Percentiles rank a stretch among this genome's conserved stretches.
Evolutionary conservation across 2,888 invertebrate genomes (phyloP).

Genomic region (Dryomyza anilis): DNA sequence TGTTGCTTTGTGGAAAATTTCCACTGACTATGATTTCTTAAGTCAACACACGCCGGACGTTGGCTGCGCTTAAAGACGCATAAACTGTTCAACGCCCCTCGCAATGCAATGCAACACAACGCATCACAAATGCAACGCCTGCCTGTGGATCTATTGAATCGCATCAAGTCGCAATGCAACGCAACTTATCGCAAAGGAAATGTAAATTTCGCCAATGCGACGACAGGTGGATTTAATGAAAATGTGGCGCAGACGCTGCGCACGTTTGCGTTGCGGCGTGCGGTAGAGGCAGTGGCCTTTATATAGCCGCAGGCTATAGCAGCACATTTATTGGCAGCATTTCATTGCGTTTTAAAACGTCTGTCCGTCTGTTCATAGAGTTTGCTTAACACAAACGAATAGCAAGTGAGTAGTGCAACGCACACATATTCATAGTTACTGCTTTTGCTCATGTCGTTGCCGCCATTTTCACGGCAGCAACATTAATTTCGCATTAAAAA

Average conservation of each 20-base stretch:
- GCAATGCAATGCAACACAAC: background rate
- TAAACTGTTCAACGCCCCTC: too few species aligned
- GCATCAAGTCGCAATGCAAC: background rate
- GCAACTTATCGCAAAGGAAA: conserved; percentile 25
- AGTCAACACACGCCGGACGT: conserved; percentile 5
- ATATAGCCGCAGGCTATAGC: conserved; percentile 8
- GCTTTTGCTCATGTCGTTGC: background rate
- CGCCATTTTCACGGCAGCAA: background rate
- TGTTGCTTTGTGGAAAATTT: background rate
- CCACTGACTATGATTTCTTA: conserved; percentile 7
- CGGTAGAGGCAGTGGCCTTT: conserved; percentile 12
- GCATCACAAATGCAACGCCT: background rate
- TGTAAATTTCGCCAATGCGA: conserved; percentile 22
- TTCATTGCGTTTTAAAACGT: too few species aligned
- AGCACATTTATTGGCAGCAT: too few species aligned
- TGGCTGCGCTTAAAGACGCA: background rate
- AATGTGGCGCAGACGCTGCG: conserved; percentile 10
- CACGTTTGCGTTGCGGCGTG: background rate
- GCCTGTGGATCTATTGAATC: background rate
- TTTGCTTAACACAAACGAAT: too few species aligned
- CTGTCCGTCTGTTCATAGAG: too few species aligned
- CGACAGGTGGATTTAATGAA: conserved; percentile 27
- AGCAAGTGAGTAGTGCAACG: too few species aligned
- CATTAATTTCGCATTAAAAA: conserved; percentile 14
- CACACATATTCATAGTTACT: background rate